Evolutionary conservation across 2,797 vertebrate species (phyloP).

Genomic region (Mormyrus hasselquistii): DNA sequence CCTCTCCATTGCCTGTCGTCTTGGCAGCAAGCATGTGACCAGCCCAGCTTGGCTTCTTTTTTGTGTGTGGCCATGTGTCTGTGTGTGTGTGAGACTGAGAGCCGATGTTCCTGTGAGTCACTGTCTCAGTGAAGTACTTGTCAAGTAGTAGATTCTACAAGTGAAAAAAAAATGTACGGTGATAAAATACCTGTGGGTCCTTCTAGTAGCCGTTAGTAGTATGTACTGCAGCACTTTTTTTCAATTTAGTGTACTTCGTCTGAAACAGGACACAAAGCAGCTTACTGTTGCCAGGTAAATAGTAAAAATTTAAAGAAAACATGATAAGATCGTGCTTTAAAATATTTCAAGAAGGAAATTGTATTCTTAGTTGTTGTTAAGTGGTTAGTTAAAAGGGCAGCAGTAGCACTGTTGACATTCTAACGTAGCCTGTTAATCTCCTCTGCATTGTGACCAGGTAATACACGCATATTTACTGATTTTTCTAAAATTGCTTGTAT

Average conservation of each 20-base stretch:
- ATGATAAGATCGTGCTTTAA: background rate
- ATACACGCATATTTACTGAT: background rate
- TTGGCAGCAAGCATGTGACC: constrained; percentile 21
- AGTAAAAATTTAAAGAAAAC: background rate
- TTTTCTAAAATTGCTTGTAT: background rate
- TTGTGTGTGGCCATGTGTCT: constrained; percentile 12
- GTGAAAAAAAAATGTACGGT: background rate
- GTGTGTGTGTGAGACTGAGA: constrained; percentile 34
- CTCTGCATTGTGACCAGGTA: background rate
- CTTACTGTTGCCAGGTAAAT: background rate
- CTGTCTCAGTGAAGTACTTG: background rate
- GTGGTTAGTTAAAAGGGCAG: background rate
- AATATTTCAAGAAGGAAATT: background rate
- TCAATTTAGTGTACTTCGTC: background rate
- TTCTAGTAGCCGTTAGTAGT: background rate
- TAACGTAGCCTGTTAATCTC: background rate
- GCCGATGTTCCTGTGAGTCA: background rate
- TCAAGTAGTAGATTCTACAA: background rate
- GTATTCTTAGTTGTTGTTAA: background rate
- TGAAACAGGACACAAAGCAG: background rate
- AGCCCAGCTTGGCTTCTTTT: background rate
- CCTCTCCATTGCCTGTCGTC: background rate
- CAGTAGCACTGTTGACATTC: background rate
- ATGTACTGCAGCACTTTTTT: no score
- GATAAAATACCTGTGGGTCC: background rate